Evolutionary conservation across 2,888 invertebrate species (phyloP), one percentile per base, ranked within the genome.

Genomic region (Panzeria rudis): DNA sequence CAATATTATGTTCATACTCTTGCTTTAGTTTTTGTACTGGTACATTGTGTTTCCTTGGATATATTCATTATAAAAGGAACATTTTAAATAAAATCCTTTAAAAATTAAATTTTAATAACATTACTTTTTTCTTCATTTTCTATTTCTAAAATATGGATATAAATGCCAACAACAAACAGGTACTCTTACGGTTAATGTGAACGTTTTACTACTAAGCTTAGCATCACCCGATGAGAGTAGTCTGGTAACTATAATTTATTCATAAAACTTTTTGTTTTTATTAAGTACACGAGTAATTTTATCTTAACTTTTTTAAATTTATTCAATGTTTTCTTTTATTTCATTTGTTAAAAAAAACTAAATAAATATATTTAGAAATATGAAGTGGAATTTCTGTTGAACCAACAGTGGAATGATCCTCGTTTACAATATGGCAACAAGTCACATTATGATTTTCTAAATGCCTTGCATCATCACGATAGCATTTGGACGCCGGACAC

Each of bases 191-290:
- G 98, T 98, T 89, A 98, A 98, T 94, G 97, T 98, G 93, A 98
- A 97, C 94, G 98, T 98, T 89, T 94, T 98, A 93, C 95, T 98
- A 91, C 95, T 98, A 92, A 98, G 97, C 94, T 95, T 98, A 93
- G 97, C 98, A 90, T 98, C 98, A 89, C 98, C 98, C 88, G 98
- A 98, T 94, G 98, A 98, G 94, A 98, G 98, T 92, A 98, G 98
- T 94, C 94, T 98, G 96, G 98, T 98, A 95, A 97, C 96, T 95
- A 85, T 82, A 72, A 79, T 68, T 66, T 71, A 71, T 59, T 62
- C 47, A 72, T 80, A 29, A 17, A 44, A 4, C n/a, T 38, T 52
- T n/a, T 38, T 25, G 9, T 54, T 23, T 54, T 54, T 41, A 47
- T 35, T 62, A 47, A 38, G 62, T 79, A 32, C 52, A 15, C 15